Percentiles rank a stretch among this genome's conserved stretches.
These are phyloP conservation scores for Andricus grossulariae DNA, from an alignment of 1,140 invertebrate species.

Conservation along the genomic window DNA sequence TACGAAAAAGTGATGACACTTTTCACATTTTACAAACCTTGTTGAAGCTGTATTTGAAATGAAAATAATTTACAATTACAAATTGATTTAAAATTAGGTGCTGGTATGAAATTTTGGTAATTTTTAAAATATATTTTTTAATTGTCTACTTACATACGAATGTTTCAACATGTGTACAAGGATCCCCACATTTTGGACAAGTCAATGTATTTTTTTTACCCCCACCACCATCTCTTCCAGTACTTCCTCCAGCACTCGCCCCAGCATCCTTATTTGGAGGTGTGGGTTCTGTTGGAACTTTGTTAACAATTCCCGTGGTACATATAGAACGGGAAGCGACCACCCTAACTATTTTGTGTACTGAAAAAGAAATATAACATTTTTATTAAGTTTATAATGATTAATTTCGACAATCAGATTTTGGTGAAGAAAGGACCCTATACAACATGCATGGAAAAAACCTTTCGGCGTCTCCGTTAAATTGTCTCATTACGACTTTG, in stretches of 20 bases:
- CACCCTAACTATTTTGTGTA: constrained; percentile 71
- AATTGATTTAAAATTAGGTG: neutral
- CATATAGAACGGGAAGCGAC: constrained; percentile 64
- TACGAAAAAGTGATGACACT: constrained; percentile 99
- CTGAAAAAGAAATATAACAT: constrained; percentile 52
- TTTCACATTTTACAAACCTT: constrained; percentile 97
- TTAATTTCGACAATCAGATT: too few relatives aligned
- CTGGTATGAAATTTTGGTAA: neutral
- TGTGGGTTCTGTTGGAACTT: constrained; percentile 68
- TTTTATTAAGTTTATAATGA: too few relatives aligned
- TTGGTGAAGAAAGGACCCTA: too few relatives aligned
- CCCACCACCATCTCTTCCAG: constrained; percentile 64
- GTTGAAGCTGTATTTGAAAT: constrained; percentile 81
- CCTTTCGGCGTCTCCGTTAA: too few relatives aligned
- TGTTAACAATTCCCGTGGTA: constrained; percentile 59
- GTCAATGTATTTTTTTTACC: constrained; percentile 82
- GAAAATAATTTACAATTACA: constrained; percentile 31
- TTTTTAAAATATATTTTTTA: constrained; percentile 15
- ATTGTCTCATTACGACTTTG: too few relatives aligned
- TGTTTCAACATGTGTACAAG: constrained; percentile 96
- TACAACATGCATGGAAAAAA: too few relatives aligned
- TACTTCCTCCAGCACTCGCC: constrained; percentile 45
- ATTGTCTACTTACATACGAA: constrained; percentile 88
- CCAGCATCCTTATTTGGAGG: constrained; percentile 66
- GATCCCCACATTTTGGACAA: constrained; percentile 97